These are phyloP conservation scores for Meleagris gallopavo DNA, from an alignment of 2,113 vertebrate species.

Conservation along the genomic window DNA sequence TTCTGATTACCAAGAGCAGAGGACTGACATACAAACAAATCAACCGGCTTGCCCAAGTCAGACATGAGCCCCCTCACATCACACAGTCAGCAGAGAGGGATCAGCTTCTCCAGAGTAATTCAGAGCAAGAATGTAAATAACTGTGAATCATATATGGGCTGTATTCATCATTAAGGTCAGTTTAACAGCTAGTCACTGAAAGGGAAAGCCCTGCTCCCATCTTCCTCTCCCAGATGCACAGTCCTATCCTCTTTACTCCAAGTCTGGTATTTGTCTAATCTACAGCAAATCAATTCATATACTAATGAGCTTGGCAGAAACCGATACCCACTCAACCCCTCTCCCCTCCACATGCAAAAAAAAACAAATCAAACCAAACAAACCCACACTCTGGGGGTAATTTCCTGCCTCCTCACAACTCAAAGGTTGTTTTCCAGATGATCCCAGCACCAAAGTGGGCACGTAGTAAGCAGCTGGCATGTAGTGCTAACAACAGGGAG, in stretches of 20 bases:
- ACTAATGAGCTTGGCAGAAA: neutral
- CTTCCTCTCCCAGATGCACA: neutral
- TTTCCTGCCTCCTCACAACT: neutral
- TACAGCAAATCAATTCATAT: neutral
- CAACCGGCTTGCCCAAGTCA: neutral
- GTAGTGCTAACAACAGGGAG: neutral
- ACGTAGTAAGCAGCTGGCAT: neutral
- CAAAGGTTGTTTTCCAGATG: neutral
- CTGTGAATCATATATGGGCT: neutral
- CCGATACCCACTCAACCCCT: rapidly evolving
- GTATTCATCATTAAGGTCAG: rapidly evolving
- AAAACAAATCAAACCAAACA: neutral
- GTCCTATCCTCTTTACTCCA: neutral
- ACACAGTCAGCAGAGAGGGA: neutral
- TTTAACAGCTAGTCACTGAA: neutral
- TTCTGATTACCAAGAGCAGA: neutral
- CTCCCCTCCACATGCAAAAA: neutral
- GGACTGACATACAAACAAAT: neutral
- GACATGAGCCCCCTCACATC: neutral
- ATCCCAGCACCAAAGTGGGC: neutral
- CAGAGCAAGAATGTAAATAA: neutral
- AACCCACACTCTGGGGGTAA: neutral
- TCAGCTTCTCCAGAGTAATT: neutral
- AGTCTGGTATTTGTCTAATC: neutral
- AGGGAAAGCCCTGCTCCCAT: neutral